Conservation (phyloP, 1,140 invertebrate genomes). For the Berghia stephanieae region DNA sequence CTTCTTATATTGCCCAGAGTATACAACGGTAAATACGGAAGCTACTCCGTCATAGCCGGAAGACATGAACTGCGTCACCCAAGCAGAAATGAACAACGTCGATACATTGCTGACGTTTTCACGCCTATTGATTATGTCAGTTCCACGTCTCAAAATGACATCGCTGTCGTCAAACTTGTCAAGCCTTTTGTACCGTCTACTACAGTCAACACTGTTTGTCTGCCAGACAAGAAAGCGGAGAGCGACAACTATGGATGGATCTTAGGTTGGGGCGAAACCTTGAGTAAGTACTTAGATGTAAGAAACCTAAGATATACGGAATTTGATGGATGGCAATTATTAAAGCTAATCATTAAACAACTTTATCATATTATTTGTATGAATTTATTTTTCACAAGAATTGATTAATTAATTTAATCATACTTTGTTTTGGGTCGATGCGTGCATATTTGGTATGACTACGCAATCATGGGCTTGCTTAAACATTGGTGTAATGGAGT, state of each 20-base stretch:
- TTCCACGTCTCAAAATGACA: conserved; percentile 47
- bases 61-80: conserved; percentile 67
- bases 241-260: conserved; percentile 44
- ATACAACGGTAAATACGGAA: neutral
- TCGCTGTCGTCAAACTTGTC: conserved; percentile 29
- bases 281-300: conserved; percentile 34
- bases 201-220: conserved; percentile 26
- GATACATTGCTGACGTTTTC: conserved; percentile 38
- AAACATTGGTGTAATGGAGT: no score
- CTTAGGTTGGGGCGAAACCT: conserved; percentile 58
- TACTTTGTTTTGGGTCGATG: no score
- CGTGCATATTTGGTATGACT: no score
- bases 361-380: no score
- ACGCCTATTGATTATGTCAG: conserved; percentile 47
- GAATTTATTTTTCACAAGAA: no score
- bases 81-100: conserved; percentile 39
- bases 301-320: no score
- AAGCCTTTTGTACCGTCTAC: conserved; percentile 19
- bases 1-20: neutral
- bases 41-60: conserved; percentile 67
- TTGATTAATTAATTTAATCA: no score
- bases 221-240: conserved; percentile 55
- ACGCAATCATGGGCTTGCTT: no score
- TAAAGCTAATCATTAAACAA: no score
- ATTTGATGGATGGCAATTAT: no score